Percentiles rank a stretch among this genome's conserved stretches.
These are phyloP conservation scores for Hecatera dysodea DNA, from an alignment of 2,888 invertebrate genomes.

Conservation along the genomic window DNA sequence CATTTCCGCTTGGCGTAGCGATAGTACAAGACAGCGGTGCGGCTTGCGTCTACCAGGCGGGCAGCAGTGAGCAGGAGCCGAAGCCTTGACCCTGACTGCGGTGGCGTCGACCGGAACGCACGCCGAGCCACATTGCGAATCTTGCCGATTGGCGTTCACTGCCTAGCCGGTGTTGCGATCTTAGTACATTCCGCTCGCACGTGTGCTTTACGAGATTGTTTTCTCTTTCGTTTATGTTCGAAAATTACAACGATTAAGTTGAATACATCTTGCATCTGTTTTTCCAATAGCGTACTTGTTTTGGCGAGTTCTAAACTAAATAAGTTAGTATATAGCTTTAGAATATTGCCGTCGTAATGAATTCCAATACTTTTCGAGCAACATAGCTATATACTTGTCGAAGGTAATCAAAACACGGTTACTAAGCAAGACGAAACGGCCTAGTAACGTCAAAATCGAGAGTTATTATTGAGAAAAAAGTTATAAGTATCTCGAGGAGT, in stretches of 20 bases:
- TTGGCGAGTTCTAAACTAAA: constrained; percentile 20
- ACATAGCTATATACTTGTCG: constrained; percentile 7
- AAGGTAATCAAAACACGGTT: constrained; percentile 26
- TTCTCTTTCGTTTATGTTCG: constrained; percentile 79
- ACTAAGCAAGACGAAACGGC: constrained; percentile 67
- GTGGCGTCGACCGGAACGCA: constrained; percentile 91
- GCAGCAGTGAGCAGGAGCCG: constrained; percentile 85
- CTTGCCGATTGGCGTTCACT: constrained; percentile 84
- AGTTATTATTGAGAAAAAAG: constrained; percentile 78
- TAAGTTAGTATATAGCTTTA: constrained; percentile 11
- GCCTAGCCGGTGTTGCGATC: constrained; percentile 83
- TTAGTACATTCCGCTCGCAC: constrained; percentile 86
- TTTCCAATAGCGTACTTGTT: constrained; percentile 38
- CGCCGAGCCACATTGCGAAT: constrained; percentile 86
- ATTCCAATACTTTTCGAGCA: constrained; percentile 15
- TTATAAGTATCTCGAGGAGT: constrained; percentile 78
- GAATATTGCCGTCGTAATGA: constrained; percentile 13
- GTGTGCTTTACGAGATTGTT: constrained; percentile 83
- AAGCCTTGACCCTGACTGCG: constrained; percentile 90
- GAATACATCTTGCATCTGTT: constrained; percentile 52
- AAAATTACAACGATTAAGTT: constrained; percentile 75
- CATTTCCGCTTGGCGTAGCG: constrained; percentile 80
- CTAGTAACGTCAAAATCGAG: constrained; percentile 82
- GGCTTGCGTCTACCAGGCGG: constrained; percentile 82
- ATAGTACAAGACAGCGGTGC: constrained; percentile 75